Evolutionary conservation across 1,140 invertebrate species (phyloP), one percentile per base, ranked within the genome.

Genomic region (Drosophila pseudoobscura): DNA sequence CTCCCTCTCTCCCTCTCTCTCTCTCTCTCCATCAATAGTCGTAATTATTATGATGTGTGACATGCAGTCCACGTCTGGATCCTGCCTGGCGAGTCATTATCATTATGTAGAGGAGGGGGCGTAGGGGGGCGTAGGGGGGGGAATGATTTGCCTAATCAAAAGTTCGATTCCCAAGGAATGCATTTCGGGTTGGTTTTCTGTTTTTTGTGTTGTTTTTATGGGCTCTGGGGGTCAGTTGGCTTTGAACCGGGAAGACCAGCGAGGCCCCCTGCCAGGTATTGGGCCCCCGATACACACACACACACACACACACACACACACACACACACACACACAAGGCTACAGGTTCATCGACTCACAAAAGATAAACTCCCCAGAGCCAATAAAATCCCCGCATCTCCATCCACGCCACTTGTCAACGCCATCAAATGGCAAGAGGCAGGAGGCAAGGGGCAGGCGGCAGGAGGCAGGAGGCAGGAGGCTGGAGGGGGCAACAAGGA

Each of bases 41-140:
- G 57, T 83, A 70, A 79, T 83, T 79, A 83, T 70, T 66, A 75
- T 76, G 66, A 79, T 79, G 83, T 88, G 83, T 83, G 78, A 76
- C 78, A 79, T 77, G 80, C 75, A 62, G 31, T 31, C 31, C 31
- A 9, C 2, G 7, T 7, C 29, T 2, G 63, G 9, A 76, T 11
- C 52, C 44, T 58, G 46, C 46, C 8, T 31, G 31, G 31, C 51
- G 29, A 54, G 52, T 83, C 80, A 85, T 85, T 79, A 84, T 80
- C 80, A 80, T 84, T 87, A 74, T 44, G 41, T 24, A 39, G 44
- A 82, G 35, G 63, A n/a, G 51, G 57, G 63, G 9, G 17, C 17
- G 41, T 20, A 39, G 44, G 77, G 35, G 63, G 51, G 57, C 45
- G n/a, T n/a, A n/a, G n/a, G 9, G 35, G 66, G 51, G 57, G 63